Conservation (phyloP, 1,140 invertebrate genomes). For the Achroia grisella region DNA sequence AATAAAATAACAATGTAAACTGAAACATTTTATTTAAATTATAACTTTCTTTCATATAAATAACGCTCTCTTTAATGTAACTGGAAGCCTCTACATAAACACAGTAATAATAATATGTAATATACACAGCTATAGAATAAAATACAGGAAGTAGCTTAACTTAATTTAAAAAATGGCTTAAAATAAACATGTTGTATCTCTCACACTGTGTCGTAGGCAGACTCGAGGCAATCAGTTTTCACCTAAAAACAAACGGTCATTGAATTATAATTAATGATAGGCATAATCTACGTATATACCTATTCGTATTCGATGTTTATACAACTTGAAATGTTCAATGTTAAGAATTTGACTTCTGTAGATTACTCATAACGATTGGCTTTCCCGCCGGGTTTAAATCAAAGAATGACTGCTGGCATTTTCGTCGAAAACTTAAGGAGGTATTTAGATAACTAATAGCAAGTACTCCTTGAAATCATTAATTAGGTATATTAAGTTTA, state of each 20-base stretch:
- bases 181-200: slow-evolving; percentile 19
- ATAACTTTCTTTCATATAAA: slow-evolving; percentile 60
- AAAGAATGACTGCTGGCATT: too few species aligned
- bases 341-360: too few species aligned
- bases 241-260: slow-evolving; percentile 41
- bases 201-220: slow-evolving; percentile 23
- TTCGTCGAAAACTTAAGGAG: too few species aligned
- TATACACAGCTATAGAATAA: slow-evolving; percentile 25
- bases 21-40: slow-evolving; percentile 66
- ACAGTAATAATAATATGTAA: slow-evolving; percentile 37
- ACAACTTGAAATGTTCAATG: too few species aligned
- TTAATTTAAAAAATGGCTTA: slow-evolving; percentile 25
- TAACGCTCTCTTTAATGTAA: slow-evolving; percentile 56
- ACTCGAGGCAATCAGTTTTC: slow-evolving; percentile 47
- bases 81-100: slow-evolving; percentile 69
- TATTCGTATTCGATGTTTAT: too few species aligned
- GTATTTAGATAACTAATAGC: too few species aligned
- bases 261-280: too few species aligned
- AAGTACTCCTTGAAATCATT: too few species aligned
- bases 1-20: slow-evolving; percentile 35
- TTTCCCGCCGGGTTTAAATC: too few species aligned
- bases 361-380: too few species aligned
- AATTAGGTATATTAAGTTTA: too few species aligned
- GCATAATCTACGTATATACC: too few species aligned
- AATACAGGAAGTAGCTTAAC: slow-evolving; percentile 32